These are phyloP conservation scores for Halictus quadricinctus DNA, from an alignment of 2,888 invertebrate species.

Conservation along the genomic window DNA sequence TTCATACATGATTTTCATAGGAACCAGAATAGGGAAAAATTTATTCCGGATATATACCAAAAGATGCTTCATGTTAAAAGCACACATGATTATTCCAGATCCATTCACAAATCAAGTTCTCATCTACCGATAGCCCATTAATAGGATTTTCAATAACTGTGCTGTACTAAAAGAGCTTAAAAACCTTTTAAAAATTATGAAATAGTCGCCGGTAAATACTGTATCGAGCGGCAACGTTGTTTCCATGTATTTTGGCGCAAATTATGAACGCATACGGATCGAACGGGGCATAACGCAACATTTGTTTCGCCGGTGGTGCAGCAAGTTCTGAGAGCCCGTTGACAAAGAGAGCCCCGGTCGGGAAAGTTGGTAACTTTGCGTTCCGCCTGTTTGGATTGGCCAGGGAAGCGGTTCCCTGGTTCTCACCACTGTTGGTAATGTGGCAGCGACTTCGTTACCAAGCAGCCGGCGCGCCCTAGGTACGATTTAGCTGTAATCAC, in stretches of 20 bases:
- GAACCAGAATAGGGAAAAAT: too few species aligned
- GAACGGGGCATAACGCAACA: background rate
- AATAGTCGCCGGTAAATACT: too few species aligned
- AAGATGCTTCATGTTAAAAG: too few species aligned
- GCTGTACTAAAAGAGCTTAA: too few species aligned
- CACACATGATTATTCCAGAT: too few species aligned
- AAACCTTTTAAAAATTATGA: too few species aligned
- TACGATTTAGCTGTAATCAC: slow-evolving; percentile 67
- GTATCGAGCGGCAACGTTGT: background rate
- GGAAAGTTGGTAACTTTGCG: slow-evolving; percentile 79
- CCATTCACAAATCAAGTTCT: too few species aligned
- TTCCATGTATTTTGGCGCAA: background rate
- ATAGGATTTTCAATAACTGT: too few species aligned
- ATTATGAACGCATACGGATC: background rate
- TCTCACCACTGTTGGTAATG: slow-evolving; percentile 77
- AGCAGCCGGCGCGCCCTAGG: slow-evolving; percentile 64
- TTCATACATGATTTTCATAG: too few species aligned
- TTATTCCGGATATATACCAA: too few species aligned
- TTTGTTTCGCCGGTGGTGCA: slow-evolving; percentile 3
- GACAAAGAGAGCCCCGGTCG: slow-evolving; percentile 74
- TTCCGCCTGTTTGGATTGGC: slow-evolving; percentile 78
- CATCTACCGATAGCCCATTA: too few species aligned
- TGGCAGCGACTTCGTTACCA: slow-evolving; percentile 70
- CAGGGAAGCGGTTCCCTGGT: slow-evolving; percentile 72
- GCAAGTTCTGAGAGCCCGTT: slow-evolving; percentile 54